phyloP scores from a whole-genome alignment of 2,797 vertebrate genomes.

The Brotula barbata region DNA sequence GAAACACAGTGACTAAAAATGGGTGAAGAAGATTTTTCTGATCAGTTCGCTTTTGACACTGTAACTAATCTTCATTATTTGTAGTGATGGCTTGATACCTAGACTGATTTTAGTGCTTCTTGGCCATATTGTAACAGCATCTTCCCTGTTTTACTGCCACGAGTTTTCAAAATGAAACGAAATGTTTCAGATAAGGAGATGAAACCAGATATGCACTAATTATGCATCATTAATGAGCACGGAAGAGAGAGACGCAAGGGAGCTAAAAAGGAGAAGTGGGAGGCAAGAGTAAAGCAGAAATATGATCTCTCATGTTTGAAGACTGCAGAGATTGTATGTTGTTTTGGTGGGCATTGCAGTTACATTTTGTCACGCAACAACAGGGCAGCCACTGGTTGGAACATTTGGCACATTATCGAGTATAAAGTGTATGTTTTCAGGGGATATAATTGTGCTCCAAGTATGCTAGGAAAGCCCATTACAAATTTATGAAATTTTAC shows the following conservation, averaged over 20 bases:
- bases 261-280: slow-evolving; percentile 12
- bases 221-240: slow-evolving; percentile 58
- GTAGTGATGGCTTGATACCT: slow-evolving; percentile 56
- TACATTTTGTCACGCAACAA: slow-evolving; percentile 5
- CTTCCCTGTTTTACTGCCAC: slow-evolving; percentile 13
- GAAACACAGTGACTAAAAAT: slow-evolving; percentile 32
- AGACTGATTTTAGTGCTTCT: slow-evolving; percentile 50
- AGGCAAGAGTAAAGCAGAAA: slow-evolving; percentile 8
- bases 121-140: slow-evolving; percentile 28
- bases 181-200: slow-evolving; percentile 49
- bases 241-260: slow-evolving; percentile 27
- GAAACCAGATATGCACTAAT: slow-evolving; percentile 54
- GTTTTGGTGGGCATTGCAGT: background rate
- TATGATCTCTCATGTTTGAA: slow-evolving; percentile 19
- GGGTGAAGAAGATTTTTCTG: slow-evolving; percentile 46
- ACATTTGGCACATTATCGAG: too few relatives aligned
- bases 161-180: slow-evolving; percentile 25
- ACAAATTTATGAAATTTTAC: too few relatives aligned
- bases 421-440: too few relatives aligned
- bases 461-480: too few relatives aligned
- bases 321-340: background rate
- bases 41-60: slow-evolving; percentile 13
- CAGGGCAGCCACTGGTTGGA: too few relatives aligned
- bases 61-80: slow-evolving; percentile 49
- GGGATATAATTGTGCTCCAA: too few relatives aligned